Base-by-base conservation (phyloP, 2,113 vertebrate genomes). In the Balaeniceps rex region DNA sequence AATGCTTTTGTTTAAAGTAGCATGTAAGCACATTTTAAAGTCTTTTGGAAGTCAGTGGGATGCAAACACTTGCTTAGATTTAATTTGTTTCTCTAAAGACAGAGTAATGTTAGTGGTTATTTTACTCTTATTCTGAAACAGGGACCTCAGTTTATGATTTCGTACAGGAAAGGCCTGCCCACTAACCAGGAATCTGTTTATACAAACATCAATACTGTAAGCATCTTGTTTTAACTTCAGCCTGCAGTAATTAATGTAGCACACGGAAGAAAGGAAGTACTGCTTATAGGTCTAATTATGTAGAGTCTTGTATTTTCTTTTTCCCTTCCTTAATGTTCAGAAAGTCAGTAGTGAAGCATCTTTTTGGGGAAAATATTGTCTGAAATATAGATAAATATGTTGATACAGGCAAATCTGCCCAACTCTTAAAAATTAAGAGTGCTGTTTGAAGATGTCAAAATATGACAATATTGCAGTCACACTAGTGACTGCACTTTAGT, bases 101-200 rank as follows among this genome's bases (percentile, higher is more conserved):
- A 14, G 7, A 76, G 12, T 16, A 9, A 7, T 36, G 4, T n/a
- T 66, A n/a, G 14, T 0, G 0, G n/a, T 49, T 44, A 17, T 91
- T 92, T 78, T 19, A 4, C 47, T 77, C 14, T 84, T 71, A 26
- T 29, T 66, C 60, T 78, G 46, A 47, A 46, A 58, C 6, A 36
- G 6, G 13, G 14, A 44, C 18, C n/a, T 77, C 10, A 33, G 36
- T 46, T 90, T 31, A 69, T 47, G n/a, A 44, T 60, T 90, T 79
- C 3, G 1, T 54, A 6, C 23, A 55, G 44, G 38, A 74, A 84
- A 29, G 10, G 5, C 46, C 77, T 93, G 8, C 24, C 26, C 19
- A 3, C 11, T 74, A 76, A 49, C 24, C 17, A 90, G 29, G 3
- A 23, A 36, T 80, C 19, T 21, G 4, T 58, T 88, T n/a, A 34